Evolutionary conservation across 2,888 invertebrate species (phyloP).

Genomic region (Spisula subtruncata): DNA sequence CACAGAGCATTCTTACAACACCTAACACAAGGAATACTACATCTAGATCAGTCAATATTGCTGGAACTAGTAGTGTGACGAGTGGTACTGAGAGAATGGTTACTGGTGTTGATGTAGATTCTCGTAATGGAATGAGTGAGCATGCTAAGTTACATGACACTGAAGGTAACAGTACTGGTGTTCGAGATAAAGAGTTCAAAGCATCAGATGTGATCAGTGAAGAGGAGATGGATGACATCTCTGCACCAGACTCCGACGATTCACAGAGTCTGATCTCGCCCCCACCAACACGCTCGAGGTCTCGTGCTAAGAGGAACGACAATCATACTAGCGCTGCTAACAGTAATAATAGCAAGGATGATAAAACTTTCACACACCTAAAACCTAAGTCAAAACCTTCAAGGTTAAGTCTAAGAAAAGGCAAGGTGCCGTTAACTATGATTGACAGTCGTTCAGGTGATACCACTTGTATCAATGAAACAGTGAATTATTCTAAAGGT

Average conservation of each 20-base stretch:
- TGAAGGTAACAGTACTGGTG: neutral
- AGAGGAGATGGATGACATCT: slow-evolving; percentile 12
- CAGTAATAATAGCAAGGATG: neutral
- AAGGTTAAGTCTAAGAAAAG: slow-evolving; percentile 33
- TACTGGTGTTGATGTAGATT: neutral
- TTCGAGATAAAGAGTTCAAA: neutral
- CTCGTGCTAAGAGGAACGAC: neutral
- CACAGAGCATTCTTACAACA: slow-evolving; percentile 28
- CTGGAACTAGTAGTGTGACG: neutral
- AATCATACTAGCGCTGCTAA: neutral
- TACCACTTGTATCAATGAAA: neutral
- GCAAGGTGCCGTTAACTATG: slow-evolving; percentile 26
- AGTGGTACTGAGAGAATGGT: neutral
- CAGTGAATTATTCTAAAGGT: neutral
- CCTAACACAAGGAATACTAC: neutral
- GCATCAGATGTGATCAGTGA: neutral
- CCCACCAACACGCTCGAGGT: neutral
- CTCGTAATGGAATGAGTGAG: neutral
- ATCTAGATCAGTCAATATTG: neutral
- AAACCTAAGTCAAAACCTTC: slow-evolving; percentile 33
- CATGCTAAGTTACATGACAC: neutral
- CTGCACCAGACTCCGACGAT: slow-evolving; percentile 51
- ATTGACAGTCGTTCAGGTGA: neutral
- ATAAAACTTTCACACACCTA: neutral
- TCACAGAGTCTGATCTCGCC: slow-evolving; percentile 53